phyloP scores from a whole-genome alignment of 2,797 vertebrate genomes.

The Cynodonichthys magdalenae region DNA sequence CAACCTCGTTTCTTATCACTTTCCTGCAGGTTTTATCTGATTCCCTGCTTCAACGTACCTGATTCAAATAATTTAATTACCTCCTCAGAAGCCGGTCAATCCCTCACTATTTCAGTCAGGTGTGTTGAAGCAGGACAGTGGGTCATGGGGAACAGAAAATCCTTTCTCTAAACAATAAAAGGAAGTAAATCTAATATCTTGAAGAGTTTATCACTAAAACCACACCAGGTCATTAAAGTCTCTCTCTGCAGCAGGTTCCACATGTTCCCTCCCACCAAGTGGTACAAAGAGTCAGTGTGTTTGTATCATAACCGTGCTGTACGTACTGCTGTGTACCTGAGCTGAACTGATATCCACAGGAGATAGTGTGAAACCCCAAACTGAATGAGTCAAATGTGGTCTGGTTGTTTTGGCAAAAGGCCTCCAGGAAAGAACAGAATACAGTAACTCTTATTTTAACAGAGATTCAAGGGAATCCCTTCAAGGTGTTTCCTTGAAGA shows the following conservation, averaged over 20 bases:
- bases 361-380: slow-evolving; percentile 7
- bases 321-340: neutral
- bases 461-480: slow-evolving; percentile 13
- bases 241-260: neutral
- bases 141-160: no score
- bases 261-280: no score
- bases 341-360: neutral
- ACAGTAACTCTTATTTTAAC: neutral
- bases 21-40: no score
- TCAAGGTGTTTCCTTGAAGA: neutral
- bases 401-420: neutral
- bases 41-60: no score
- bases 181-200: neutral
- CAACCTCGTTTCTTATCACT: no score
- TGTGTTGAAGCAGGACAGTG: no score
- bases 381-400: neutral
- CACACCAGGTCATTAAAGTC: neutral
- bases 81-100: no score
- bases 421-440: slow-evolving; percentile 9
- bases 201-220: neutral
- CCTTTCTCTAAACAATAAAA: no score
- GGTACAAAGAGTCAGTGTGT: no score
- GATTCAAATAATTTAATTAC: no score
- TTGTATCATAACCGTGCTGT: no score
- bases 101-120: no score